Conservation (phyloP, 2,797 vertebrate genomes). For the Alfaro cultratus region DNA sequence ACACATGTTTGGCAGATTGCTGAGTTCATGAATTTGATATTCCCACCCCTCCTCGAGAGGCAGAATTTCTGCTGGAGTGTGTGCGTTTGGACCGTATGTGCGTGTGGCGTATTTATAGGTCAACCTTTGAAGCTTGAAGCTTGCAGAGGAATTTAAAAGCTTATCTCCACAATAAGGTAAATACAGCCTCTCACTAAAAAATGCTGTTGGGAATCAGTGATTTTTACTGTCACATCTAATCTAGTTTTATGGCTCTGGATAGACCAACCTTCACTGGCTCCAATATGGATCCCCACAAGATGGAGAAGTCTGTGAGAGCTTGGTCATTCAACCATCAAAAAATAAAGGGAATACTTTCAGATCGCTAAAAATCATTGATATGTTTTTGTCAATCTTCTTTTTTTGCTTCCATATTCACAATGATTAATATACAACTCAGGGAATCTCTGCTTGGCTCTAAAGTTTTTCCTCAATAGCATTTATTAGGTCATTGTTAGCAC, state of each 20-base stretch:
- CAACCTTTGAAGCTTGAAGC: conserved; percentile 55
- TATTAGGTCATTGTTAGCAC: conserved; percentile 15
- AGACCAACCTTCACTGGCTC: conserved; percentile 53
- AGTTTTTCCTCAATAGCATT: background rate
- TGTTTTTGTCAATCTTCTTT: background rate
- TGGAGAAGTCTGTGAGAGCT: conserved; percentile 35
- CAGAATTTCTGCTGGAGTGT: conserved; percentile 19
- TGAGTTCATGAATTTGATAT: conserved; percentile 58
- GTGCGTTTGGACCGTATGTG: conserved; percentile 18
- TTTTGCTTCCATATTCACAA: background rate
- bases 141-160: conserved; percentile 39
- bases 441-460: conserved; percentile 4
- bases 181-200: background rate
- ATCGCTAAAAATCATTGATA: background rate
- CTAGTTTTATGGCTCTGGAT: conserved; percentile 44
- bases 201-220: conserved; percentile 35
- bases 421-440: background rate
- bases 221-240: conserved; percentile 61
- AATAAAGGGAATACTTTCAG: conserved; percentile 10
- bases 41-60: conserved; percentile 38
- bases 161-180: conserved; percentile 12
- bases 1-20: conserved; percentile 60
- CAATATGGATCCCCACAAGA: conserved; percentile 13
- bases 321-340: conserved; percentile 22
- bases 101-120: conserved; percentile 39